Conservation (phyloP, 2,113 vertebrate genomes). For the Siniperca knerii region DNA sequence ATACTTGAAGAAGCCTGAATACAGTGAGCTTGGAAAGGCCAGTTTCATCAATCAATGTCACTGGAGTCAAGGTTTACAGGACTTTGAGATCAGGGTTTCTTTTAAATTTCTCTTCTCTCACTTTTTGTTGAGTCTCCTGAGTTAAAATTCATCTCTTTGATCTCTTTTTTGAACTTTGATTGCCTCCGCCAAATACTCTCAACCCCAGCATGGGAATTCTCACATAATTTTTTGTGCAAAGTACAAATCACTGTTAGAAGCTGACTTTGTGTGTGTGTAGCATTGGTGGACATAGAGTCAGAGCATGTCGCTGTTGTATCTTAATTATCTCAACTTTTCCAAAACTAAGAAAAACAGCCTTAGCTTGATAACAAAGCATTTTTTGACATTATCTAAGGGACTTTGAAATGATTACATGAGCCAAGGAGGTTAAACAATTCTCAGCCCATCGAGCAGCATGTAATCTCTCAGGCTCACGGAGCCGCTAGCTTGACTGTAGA, state of each 20-base stretch:
- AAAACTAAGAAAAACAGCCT: not conserved
- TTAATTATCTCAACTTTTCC: not conserved
- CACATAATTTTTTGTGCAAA: not conserved
- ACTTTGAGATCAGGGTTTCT: constrained; percentile 15
- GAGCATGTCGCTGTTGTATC: not conserved
- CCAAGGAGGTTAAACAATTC: not conserved
- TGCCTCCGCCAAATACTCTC: constrained; percentile 20
- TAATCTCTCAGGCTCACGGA: constrained; percentile 1
- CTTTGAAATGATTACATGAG: not conserved
- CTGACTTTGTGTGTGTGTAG: not conserved
- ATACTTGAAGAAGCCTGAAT: not conserved
- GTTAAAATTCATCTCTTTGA: constrained; percentile 53
- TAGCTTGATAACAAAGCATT: constrained; percentile 8
- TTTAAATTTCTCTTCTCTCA: constrained; percentile 31
- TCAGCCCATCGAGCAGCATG: constrained; percentile 2
- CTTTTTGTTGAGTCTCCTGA: constrained; percentile 28
- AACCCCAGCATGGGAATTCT: not conserved
- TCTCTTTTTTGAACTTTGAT: constrained; percentile 55
- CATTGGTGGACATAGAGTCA: not conserved
- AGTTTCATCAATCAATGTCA: constrained; percentile 33
- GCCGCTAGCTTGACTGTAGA: too few species aligned
- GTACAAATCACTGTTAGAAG: constrained; percentile 16
- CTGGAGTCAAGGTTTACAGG: constrained; percentile 27
- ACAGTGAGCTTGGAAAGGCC: constrained; percentile 2
- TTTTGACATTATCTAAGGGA: constrained; percentile 2